These are phyloP conservation scores for Timema podura DNA, from an alignment of 2,888 invertebrate genomes.

Conservation along the genomic window DNA sequence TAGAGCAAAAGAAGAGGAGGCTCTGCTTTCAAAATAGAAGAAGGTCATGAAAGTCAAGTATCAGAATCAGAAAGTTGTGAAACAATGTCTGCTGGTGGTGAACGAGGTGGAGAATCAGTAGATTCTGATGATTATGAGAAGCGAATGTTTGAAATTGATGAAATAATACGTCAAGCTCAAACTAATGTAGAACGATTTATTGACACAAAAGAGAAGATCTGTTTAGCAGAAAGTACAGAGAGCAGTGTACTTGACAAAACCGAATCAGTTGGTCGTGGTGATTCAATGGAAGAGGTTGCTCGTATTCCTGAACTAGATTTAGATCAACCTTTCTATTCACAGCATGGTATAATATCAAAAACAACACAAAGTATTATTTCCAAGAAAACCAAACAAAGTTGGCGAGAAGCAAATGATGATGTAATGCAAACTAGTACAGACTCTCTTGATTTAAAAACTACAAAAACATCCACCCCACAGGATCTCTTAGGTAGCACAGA, in stretches of 20 bases:
- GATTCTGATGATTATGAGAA: conserved; percentile 62
- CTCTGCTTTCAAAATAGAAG: conserved; percentile 57
- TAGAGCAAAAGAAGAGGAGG: conserved; percentile 81
- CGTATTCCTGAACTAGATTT: conserved; percentile 52
- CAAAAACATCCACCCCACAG: conserved; percentile 46
- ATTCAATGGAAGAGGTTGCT: conserved; percentile 51
- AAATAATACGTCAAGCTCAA: conserved; percentile 63
- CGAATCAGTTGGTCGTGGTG: conserved; percentile 50
- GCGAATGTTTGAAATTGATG: conserved; percentile 63
- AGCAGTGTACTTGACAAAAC: conserved; percentile 55
- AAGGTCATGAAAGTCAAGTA: conserved; percentile 54
- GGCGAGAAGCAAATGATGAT: conserved; percentile 41
- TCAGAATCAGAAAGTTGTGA: conserved; percentile 57
- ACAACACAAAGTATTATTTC: conserved; percentile 2
- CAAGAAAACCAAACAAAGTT: conserved; percentile 24
- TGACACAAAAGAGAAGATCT: conserved; percentile 41
- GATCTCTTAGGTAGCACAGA: conserved; percentile 57
- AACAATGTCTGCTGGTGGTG: conserved; percentile 53
- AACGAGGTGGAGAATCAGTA: conserved; percentile 52
- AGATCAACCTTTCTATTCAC: conserved; percentile 42
- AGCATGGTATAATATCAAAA: conserved; percentile 17
- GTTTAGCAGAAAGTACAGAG: conserved; percentile 30
- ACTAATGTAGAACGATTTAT: conserved; percentile 60
- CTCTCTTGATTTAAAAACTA: conserved; percentile 53
- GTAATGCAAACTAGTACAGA: conserved; percentile 60